phyloP scores from a whole-genome alignment of 2,797 vertebrate species.

The Galagoides demidoff region DNA sequence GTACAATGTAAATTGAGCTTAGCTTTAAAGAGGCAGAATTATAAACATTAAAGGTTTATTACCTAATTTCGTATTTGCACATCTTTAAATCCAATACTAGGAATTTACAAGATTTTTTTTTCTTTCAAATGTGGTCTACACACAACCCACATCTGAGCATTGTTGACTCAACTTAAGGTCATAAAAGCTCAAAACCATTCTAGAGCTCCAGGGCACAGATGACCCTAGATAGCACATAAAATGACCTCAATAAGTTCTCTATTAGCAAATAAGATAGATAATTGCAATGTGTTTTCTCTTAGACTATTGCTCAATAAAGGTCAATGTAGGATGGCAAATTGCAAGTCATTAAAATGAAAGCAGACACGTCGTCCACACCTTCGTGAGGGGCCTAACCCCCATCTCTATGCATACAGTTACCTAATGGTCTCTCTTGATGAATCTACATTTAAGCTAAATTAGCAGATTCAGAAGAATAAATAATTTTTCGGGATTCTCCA shows the following conservation, averaged over 20 bases:
- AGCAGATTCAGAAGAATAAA: neutral
- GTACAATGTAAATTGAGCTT: neutral
- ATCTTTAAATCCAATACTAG: neutral
- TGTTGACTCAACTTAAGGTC: neutral
- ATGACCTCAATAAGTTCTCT: neutral
- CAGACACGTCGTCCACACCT: neutral
- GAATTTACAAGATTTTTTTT: neutral
- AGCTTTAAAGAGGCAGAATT: neutral
- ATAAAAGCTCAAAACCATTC: neutral
- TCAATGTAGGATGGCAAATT: neutral
- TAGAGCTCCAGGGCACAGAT: neutral
- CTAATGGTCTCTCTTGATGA: neutral
- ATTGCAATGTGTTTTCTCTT: conserved; percentile 7
- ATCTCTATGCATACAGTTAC: neutral
- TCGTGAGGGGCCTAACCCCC: neutral
- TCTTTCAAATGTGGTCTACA: neutral
- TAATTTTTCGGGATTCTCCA: neutral
- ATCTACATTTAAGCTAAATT: neutral
- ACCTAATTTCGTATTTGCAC: neutral
- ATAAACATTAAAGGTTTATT: neutral
- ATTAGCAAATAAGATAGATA: neutral
- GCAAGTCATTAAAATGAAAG: neutral
- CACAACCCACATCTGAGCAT: neutral
- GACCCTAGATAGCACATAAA: neutral
- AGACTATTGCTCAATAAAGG: neutral